Evolutionary conservation across 1,140 invertebrate genomes (phyloP), one percentile per base, ranked within the genome.

Genomic region (Venturia canescens): DNA sequence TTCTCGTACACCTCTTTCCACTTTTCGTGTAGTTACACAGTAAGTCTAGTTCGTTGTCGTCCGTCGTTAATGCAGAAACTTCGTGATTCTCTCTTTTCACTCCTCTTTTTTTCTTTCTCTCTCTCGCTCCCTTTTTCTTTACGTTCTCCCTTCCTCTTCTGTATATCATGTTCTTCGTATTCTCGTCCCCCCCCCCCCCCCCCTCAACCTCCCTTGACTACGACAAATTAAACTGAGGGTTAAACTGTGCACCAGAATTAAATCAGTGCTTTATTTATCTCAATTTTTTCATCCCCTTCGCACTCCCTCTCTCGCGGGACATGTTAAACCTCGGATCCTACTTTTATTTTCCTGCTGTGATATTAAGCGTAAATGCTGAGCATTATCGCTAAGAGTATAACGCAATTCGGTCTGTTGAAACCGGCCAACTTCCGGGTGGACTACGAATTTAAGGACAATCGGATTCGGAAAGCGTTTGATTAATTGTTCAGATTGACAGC

Each of bases 41-140:
- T 63, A 26, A 63, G 60, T 63, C 60, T 63, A 63, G 60, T 63
- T 63, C 60, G 60, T 63, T 63, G 60, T 63, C 60, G 60, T 26
- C 21, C n/a, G 60, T 63, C 60, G 60, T 63, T 63, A 63, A 63
- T 63, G 60, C 60, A 9, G 11, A 63, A 63, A 63, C 60, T 63
- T 63, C 27, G 60, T 23, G 16, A 63, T 13, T 63, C 60, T 26
- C 60, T 21, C 23, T 63, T 63, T 63, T 23, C 60, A 63, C 27
- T 23, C 27, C 23, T 63, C 60, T 63, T 23, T 15, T 26, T 26
- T 23, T 60, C 57, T 3, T 9, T 60, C 57, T 60, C 57, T 60
- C 6, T 60, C 57, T 53, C 60, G 5, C n/a, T 63, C 60, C 3
- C 60, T 63, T 23, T 63, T 23, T 4, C 23, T 26, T 23, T 63